Percentiles rank a stretch among this genome's conserved stretches.
Evolutionary conservation across 2,113 vertebrate genomes (phyloP).

Genomic region (Panurus biarmicus): DNA sequence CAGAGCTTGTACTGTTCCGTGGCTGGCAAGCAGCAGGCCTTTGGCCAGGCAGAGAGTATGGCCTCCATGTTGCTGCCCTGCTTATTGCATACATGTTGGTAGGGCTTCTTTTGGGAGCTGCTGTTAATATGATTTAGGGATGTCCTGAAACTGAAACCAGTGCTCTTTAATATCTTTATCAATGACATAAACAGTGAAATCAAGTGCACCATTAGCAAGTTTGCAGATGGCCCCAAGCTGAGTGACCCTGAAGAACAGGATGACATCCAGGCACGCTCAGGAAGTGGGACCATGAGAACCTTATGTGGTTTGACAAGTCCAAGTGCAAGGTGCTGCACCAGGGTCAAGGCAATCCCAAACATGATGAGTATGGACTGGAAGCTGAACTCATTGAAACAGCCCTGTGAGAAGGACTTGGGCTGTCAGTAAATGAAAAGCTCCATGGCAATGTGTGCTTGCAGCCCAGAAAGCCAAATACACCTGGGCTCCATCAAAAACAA

Average conservation of each 20-base stretch:
- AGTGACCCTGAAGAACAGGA: not conserved
- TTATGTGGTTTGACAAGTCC: not conserved
- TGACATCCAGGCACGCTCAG: not conserved
- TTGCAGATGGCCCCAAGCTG: not conserved
- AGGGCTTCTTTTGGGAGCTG: not conserved
- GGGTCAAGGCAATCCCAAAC: rapidly evolving
- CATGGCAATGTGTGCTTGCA: rapidly evolving
- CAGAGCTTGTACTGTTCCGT: not conserved
- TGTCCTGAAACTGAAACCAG: not conserved
- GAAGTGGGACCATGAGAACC: not conserved
- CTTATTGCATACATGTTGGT: not conserved
- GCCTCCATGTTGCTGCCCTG: not conserved
- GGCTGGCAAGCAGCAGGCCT: not conserved
- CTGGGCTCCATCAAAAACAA: not conserved
- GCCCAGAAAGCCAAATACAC: not conserved
- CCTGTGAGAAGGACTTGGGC: not conserved
- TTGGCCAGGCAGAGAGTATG: not conserved
- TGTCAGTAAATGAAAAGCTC: not conserved
- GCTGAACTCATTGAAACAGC: not conserved
- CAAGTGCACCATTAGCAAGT: rapidly evolving
- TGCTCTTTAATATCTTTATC: not conserved
- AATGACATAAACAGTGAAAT: not conserved
- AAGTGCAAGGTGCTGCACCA: not conserved
- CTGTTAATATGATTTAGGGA: not conserved
- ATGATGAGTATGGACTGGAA: not conserved